Base-by-base conservation (phyloP, 2,113 vertebrate species). In the Microtus ochrogaster region DNA sequence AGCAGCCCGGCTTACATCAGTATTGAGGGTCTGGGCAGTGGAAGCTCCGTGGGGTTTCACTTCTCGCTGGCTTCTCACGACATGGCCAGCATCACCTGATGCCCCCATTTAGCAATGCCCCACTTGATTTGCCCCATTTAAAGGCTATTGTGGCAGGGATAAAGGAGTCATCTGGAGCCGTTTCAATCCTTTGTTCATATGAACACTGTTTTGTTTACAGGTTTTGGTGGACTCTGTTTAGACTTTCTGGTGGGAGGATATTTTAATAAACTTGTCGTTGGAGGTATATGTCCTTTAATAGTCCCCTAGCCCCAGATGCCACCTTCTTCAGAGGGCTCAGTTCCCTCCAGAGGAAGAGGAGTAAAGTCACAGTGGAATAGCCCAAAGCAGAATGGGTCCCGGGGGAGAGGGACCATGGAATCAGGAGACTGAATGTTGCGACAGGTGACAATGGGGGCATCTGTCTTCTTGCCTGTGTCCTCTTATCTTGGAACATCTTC, bases 31-130 rank as follows among this genome's bases (percentile, higher is more conserved):
- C 21, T 21, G n/a, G 77, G 14, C 3, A n/a, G 19, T n/a, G 47
- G 58, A 76, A 26, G 55, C 7, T 49, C 0, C 2, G 61, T 44
- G 77, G 21, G 3, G 13, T 7, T 47, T 61, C 6, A 13, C 26
- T 4, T 85, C 55, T 63, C 28, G 21, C 66, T 52, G 52, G 14
- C 12, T 55, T 17, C 22, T 22, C 17, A 12, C 14, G 33, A n/a
- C 22, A 65, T 10, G 55, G 1, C 14, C 41, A 44, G 63, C 7
- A 0, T 30, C 5, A 22, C 0, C 3, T 41, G 10, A 7, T 22
- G 7, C 16, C 74, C 33, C 41, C 17, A 8, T 58, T 21, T 10
- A n/a, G 24, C 1, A 19, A 4, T 1, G 8, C 47, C 30, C 21
- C 7, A 5, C 66, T 52, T 41, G 1, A 0, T 68, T 5, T 22